Evolutionary conservation across 2,888 invertebrate genomes (phyloP), one percentile per base, ranked within the genome.

Genomic region (Perithous albicinctus): DNA sequence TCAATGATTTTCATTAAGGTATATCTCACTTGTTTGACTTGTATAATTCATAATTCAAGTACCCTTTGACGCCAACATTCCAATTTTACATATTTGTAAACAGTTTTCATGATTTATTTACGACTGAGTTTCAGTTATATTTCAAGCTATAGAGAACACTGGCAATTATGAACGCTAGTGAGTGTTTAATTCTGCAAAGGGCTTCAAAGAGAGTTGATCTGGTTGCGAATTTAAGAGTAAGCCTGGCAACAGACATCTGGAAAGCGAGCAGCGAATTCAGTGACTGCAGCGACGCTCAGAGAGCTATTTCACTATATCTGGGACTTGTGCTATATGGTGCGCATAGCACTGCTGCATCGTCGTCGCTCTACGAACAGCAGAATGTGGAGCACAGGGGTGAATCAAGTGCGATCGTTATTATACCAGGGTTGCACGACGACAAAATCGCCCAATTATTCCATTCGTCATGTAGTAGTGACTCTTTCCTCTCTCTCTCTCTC

Each of bases 391-490:
- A 67, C 59, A 38, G 41, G 48, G 67, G 10, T 74, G 20, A 61
- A 67, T 20, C 64, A 63, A 78, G 64, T 72, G 43, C 70, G 61
- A 70, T 63, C 29, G 61, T 63, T 67, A 56, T 38, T 12, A 23
- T 32, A 20, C 51, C 63, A 38, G 23, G 38, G 43, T 38, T 63
- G 38, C 41, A 35, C 32, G 63, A 35, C 46, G 79, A 75, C 61
- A 18, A 69, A 75, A 75, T 80, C 48, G 63, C 35, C 75, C 69
- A 80, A 80, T 80, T 80, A 75, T 80, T 80, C 32, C 66, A 75
- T 75, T 80, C 79, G 74, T 43, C 75, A 63, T 61, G 51, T 54
- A 26, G 38, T 56, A 23, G 63, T 26, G 32, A 20, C 18, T 48
- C 67, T 18, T 26, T 18, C 48, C 12, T 29, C 48, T 43, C 46